Conservation (phyloP, 2,888 invertebrate species). For the Baccha elongata region DNA sequence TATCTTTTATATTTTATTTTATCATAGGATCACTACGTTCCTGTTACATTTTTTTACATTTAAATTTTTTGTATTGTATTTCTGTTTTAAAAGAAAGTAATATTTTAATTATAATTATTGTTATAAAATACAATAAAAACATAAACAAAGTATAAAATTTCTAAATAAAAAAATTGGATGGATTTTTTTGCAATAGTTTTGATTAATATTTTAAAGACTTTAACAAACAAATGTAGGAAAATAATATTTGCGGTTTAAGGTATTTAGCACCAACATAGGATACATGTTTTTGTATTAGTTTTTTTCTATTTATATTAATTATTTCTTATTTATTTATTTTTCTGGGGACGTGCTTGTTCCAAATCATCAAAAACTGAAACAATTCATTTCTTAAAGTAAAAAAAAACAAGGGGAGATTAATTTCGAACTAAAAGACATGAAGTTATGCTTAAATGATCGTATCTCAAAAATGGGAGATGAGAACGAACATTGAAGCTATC, state of each 20-base stretch:
- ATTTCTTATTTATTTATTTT: neutral
- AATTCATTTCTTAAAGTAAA: constrained; percentile 13
- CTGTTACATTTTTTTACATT: constrained; percentile 31
- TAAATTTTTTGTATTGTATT: constrained; percentile 48
- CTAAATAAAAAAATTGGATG: constrained; percentile 60
- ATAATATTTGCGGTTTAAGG: constrained; percentile 68
- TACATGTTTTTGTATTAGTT: constrained; percentile 71
- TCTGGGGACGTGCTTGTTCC: neutral
- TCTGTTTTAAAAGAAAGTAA: constrained; percentile 28
- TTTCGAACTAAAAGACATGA: constrained; percentile 25
- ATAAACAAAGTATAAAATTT: constrained; percentile 37
- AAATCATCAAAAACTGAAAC: neutral
- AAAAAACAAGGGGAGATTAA: constrained; percentile 48
- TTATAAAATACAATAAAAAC: constrained; percentile 39
- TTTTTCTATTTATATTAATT: too few species aligned
- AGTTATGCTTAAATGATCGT: neutral
- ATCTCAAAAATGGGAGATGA: neutral
- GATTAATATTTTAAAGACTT: constrained; percentile 35
- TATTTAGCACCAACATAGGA: constrained; percentile 82
- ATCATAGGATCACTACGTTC: constrained; percentile 20
- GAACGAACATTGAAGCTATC: too few species aligned
- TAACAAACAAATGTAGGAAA: constrained; percentile 49
- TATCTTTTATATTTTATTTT: constrained; percentile 31
- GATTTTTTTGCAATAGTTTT: constrained; percentile 49
- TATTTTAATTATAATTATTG: constrained; percentile 23